phyloP scores from a whole-genome alignment of 2,797 vertebrate genomes.

The Ateles fusciceps region DNA sequence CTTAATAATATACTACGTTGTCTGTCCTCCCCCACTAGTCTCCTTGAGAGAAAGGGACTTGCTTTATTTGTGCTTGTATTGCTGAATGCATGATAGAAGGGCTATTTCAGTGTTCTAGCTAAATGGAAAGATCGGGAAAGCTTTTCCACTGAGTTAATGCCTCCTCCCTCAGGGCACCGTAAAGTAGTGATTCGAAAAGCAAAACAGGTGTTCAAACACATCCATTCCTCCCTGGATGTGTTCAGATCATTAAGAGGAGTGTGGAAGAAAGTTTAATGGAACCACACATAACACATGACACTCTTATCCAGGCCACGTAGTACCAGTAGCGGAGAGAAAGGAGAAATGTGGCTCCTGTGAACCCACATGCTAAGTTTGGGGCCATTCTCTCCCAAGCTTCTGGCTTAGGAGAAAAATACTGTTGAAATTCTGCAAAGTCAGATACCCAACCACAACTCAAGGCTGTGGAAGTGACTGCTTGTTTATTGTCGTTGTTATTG shows the following conservation, averaged over 20 bases:
- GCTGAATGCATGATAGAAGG: not conserved
- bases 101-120: not conserved
- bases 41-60: not conserved
- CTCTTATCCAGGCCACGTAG: not conserved
- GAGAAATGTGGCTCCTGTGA: not conserved
- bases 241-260: not conserved
- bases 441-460: not conserved
- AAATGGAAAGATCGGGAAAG: not conserved
- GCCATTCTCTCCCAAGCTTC: not conserved
- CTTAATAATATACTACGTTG: not conserved
- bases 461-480: not conserved
- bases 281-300: not conserved
- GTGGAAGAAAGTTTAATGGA: not conserved
- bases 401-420: not conserved
- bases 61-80: constrained; percentile 20
- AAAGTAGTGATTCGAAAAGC: not conserved
- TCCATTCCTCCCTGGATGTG: not conserved
- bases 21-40: not conserved
- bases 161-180: not conserved
- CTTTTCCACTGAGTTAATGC: not conserved
- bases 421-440: not conserved
- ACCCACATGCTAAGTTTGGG: not conserved
- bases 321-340: not conserved
- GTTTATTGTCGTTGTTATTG: not conserved
- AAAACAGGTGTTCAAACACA: not conserved